Conservation (phyloP, 92 coral and sea anemone species). For the Phenganax subtilis region DNA sequence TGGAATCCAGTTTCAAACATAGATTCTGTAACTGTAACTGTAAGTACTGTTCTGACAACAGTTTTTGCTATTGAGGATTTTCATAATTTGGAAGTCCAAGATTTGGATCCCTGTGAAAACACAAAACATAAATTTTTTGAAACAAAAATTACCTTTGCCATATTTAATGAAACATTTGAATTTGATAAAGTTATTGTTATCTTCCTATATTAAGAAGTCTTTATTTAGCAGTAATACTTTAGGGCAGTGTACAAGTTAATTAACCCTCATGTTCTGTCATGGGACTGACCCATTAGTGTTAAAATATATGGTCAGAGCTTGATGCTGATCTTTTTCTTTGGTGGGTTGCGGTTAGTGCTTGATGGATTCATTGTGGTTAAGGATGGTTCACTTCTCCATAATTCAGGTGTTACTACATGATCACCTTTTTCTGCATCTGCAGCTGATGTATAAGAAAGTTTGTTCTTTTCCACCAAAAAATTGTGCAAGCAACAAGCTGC, state of each 20-base stretch:
- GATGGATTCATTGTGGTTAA: not conserved
- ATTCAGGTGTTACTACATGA: constrained; percentile 26
- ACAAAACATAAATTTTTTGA: not conserved
- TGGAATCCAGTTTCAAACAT: constrained; percentile 39
- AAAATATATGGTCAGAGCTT: constrained; percentile 23
- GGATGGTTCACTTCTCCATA: constrained; percentile 34
- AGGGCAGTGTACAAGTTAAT: not conserved
- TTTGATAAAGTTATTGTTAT: no score
- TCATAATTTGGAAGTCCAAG: not conserved
- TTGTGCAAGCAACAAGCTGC: constrained; percentile 8
- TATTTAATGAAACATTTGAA: not conserved
- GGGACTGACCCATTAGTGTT: constrained; percentile 30
- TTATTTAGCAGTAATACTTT: no score
- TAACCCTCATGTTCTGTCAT: constrained; percentile 32
- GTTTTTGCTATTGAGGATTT: not conserved
- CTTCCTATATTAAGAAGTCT: not conserved
- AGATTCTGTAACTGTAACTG: constrained; percentile 14
- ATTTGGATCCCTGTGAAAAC: not conserved
- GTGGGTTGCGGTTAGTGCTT: constrained; percentile 26
- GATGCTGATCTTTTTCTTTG: constrained; percentile 33
- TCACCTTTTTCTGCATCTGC: constrained; percentile 42
- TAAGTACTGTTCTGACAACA: not conserved
- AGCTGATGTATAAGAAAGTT: constrained; percentile 26
- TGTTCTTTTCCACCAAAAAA: constrained; percentile 11
- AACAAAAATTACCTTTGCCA: not conserved